Conservation (phyloP, 1,140 invertebrate genomes). For the Plodia interpunctella region DNA sequence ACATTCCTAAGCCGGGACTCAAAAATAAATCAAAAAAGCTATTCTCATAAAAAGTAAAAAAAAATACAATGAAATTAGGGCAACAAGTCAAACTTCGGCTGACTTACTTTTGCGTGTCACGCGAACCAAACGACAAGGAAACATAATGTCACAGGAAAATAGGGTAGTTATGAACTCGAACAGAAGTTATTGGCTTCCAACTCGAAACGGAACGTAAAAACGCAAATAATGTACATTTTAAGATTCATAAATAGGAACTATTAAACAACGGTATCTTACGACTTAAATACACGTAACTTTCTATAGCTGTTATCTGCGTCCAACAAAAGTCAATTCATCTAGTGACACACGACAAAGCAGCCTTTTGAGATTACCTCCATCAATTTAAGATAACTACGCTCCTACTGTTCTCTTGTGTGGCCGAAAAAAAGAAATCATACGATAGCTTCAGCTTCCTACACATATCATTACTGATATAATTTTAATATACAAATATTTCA, state of each 20-base stretch:
- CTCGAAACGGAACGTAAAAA: constrained; percentile 14
- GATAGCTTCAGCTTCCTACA: constrained; percentile 30
- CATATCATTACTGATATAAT: constrained; percentile 6
- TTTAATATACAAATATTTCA: constrained; percentile 4
- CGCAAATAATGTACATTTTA: background rate
- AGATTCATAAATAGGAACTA: constrained; percentile 11
- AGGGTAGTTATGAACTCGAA: constrained; percentile 33
- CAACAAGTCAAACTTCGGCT: constrained; percentile 54
- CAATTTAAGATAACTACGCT: constrained; percentile 53
- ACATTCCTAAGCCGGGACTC: constrained; percentile 10
- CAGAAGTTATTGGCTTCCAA: constrained; percentile 22
- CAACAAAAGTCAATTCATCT: constrained; percentile 34
- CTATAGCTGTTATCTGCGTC: constrained; percentile 28
- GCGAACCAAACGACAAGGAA: constrained; percentile 47
- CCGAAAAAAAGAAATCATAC: constrained; percentile 31
- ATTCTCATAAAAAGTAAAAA: constrained; percentile 45
- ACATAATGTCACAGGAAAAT: constrained; percentile 43
- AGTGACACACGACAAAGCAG: constrained; percentile 45
- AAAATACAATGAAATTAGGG: constrained; percentile 57
- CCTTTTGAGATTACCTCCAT: constrained; percentile 57
- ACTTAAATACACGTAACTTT: constrained; percentile 25
- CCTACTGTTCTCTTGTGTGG: constrained; percentile 52
- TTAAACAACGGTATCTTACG: constrained; percentile 16
- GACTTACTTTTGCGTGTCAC: constrained; percentile 58
- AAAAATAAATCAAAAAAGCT: constrained; percentile 48